phyloP scores from a whole-genome alignment of 2,888 invertebrate genomes.

The Brenthis hecate region DNA sequence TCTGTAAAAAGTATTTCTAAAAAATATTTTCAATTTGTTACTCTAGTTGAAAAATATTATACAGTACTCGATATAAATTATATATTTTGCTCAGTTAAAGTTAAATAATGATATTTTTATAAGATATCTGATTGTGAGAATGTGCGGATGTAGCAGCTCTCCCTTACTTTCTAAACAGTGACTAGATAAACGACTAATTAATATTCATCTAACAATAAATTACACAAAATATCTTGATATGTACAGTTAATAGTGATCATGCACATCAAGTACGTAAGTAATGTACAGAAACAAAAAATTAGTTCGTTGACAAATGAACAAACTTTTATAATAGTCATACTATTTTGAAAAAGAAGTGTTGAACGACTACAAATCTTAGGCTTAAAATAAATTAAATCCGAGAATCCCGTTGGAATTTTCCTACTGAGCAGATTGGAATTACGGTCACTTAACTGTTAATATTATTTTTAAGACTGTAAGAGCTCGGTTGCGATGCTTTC shows the following conservation, averaged over 20 bases:
- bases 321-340: neutral
- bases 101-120: neutral
- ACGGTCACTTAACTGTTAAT: slow-evolving; percentile 66
- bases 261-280: slow-evolving; percentile 15
- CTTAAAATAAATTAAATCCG: slow-evolving; percentile 28
- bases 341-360: neutral
- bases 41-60: slow-evolving; percentile 4
- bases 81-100: neutral
- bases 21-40: slow-evolving; percentile 8
- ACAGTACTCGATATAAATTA: slow-evolving; percentile 1
- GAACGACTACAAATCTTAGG: neutral
- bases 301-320: slow-evolving; percentile 31
- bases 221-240: slow-evolving; percentile 54
- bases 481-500: slow-evolving; percentile 82
- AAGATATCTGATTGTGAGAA: neutral
- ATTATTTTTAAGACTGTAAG: slow-evolving; percentile 84
- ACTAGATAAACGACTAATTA: slow-evolving; percentile 54
- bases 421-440: slow-evolving; percentile 74
- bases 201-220: slow-evolving; percentile 46
- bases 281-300: neutral
- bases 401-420: slow-evolving; percentile 49
- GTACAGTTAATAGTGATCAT: slow-evolving; percentile 48
- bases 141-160: neutral
- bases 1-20: neutral
- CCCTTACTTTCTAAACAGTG: slow-evolving; percentile 47